phyloP scores from a whole-genome alignment of 1,140 invertebrate species.

The Pogonomyrmex barbatus region DNA sequence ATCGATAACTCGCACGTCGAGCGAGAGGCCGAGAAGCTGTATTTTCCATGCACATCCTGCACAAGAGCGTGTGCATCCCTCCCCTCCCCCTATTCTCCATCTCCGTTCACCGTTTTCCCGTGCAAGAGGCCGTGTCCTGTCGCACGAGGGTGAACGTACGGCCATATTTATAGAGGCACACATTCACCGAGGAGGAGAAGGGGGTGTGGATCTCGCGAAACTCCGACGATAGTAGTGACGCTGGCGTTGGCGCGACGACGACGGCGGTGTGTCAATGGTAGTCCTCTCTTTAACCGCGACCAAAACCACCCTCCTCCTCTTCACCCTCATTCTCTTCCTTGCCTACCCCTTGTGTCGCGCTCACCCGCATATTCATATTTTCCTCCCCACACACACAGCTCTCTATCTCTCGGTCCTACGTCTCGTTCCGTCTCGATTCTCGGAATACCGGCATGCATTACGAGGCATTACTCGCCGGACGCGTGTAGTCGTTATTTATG shows the following conservation, averaged over 20 bases:
- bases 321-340: too few relatives aligned
- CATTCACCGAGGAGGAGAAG: neutral
- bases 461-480: conserved; percentile 65
- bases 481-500: conserved; percentile 62
- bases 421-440: conserved; percentile 22
- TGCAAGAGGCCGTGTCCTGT: conserved; percentile 6
- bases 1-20: conserved; percentile 73
- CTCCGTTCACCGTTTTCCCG: neutral
- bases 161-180: conserved; percentile 56
- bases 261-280: neutral
- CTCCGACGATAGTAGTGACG: conserved; percentile 14
- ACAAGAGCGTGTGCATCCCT: conserved; percentile 21
- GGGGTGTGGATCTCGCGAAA: neutral
- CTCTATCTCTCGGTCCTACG: conserved; percentile 29
- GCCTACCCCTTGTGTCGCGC: neutral
- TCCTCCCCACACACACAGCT: neutral
- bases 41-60: conserved; percentile 60
- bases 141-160: conserved; percentile 39
- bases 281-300: conserved; percentile 43
- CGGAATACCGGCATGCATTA: conserved; percentile 56
- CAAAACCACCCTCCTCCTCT: neutral
- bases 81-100: too few relatives aligned
- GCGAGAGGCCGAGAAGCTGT: conserved; percentile 44
- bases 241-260: conserved; percentile 7
- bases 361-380: conserved; percentile 58